These are phyloP conservation scores for Ginglymostoma cirratum DNA, from an alignment of 2,113 vertebrate species.

Conservation along the genomic window DNA sequence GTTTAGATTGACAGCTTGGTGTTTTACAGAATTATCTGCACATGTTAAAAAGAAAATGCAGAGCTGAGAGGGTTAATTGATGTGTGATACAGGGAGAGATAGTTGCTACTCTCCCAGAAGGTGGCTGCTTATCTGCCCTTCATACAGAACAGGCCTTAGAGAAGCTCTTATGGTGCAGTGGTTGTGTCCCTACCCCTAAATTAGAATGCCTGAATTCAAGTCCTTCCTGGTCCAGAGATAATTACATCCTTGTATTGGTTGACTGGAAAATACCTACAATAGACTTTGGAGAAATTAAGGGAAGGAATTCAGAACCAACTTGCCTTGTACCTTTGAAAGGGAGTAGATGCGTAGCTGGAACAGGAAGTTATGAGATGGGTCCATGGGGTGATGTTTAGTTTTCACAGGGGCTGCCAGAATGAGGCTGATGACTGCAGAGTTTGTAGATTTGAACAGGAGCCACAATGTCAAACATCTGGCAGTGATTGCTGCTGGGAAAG, in stretches of 20 bases:
- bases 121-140: background rate
- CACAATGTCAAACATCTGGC: too few relatives aligned
- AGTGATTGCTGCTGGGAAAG: too few relatives aligned
- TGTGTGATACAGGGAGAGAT: background rate
- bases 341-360: background rate
- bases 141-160: background rate
- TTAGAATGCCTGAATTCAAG: too few relatives aligned
- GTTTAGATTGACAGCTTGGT: background rate
- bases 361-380: background rate
- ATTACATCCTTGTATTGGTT: too few relatives aligned
- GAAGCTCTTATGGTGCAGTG: too few relatives aligned
- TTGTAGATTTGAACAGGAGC: background rate
- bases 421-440: background rate
- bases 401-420: background rate
- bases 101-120: background rate
- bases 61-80: background rate
- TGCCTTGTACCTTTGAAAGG: background rate
- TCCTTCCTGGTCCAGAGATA: too few relatives aligned
- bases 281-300: background rate
- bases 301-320: background rate
- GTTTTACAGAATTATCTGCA: background rate
- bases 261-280: too few relatives aligned
- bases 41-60: background rate
- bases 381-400: background rate
- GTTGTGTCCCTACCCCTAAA: too few relatives aligned